phyloP scores from a whole-genome alignment of 2,113 vertebrate species.

The Ophthalmolycus amberensis region DNA sequence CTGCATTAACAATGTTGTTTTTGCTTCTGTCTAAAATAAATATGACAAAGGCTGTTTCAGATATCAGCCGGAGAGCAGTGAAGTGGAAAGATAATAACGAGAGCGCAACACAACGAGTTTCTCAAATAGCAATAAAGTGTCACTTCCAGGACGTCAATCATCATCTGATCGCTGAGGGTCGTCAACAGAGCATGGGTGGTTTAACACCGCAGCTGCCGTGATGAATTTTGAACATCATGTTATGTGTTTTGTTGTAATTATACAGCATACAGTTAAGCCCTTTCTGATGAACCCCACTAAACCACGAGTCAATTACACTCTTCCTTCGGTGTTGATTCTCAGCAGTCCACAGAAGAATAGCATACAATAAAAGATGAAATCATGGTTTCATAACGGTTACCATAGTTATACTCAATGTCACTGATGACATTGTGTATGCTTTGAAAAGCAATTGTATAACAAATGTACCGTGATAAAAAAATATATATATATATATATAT shows the following conservation, averaged over 20 bases:
- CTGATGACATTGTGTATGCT: neutral
- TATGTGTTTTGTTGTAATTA: neutral
- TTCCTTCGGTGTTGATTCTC: neutral
- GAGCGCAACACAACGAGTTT: constrained; percentile 36
- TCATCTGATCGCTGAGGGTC: constrained; percentile 34
- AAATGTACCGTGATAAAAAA: too few species aligned
- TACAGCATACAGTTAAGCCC: too few species aligned
- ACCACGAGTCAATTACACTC: neutral
- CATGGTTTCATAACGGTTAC: neutral
- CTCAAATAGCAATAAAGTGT: constrained; percentile 61
- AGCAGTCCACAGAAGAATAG: neutral
- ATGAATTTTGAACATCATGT: neutral
- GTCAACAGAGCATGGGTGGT: constrained; percentile 27
- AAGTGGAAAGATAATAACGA: constrained; percentile 63
- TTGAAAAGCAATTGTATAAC: neutral
- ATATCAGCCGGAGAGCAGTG: constrained; percentile 34
- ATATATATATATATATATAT: too few species aligned
- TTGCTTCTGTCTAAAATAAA: constrained; percentile 23
- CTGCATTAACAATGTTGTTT: neutral
- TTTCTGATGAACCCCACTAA: neutral
- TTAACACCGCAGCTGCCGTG: constrained; percentile 22
- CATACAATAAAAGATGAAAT: neutral
- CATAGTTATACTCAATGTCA: neutral
- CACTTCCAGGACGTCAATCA: constrained; percentile 59
- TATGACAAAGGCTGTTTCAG: constrained; percentile 24